Evolutionary conservation across 2,888 invertebrate genomes (phyloP), one percentile per base, ranked within the genome.

Genomic region (Synergus itoensis): DNA sequence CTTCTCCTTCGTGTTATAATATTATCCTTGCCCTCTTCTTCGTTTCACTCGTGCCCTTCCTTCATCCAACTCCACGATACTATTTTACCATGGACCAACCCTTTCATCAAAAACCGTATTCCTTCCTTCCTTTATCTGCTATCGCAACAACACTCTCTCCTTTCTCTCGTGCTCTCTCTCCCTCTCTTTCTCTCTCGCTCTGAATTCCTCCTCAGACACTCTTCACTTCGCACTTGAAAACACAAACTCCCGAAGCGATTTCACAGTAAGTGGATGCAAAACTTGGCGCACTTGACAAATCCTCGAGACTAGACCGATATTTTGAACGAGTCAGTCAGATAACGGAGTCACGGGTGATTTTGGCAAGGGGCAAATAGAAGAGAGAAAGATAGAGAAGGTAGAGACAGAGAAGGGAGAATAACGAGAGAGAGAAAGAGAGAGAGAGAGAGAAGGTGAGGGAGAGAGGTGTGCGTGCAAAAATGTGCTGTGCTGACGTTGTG

Each of bases 1-100:
- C 77, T 64, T 63, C 75, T 77, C 77, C 79, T 77, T 79, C 76
- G 75, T 78, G 67, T 77, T 80, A 28, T 28, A 28, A 28, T 28
- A 41, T 18, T 69, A 48, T 69, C 43, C 9, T 64, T 48, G 2
- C 36, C 48, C 41, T 8, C 48, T n/a, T 36, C 4, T 64, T 16
- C 36, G 5, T 45, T 60, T 28, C 7, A 21, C 28, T 67, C 21
- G 18, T 7, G 18, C 65, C 67, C 45, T 67, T 45, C 14, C 45
- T 67, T 45, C 21, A 67, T 67, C 67, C 67, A 16, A 21, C 67
- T 62, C 28, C 28, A 28, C 28, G 14, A 62, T 14, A 62, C 62
- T 21, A 62, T 28, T 62, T 5, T 14, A 62, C 28, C 62, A 12
- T 62, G 28, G 14, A 62, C 21, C 28, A 62, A 62, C 21, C 14